Conservation (phyloP, 2,113 vertebrate genomes). For the Dunckerocampus dactyliophorus region DNA sequence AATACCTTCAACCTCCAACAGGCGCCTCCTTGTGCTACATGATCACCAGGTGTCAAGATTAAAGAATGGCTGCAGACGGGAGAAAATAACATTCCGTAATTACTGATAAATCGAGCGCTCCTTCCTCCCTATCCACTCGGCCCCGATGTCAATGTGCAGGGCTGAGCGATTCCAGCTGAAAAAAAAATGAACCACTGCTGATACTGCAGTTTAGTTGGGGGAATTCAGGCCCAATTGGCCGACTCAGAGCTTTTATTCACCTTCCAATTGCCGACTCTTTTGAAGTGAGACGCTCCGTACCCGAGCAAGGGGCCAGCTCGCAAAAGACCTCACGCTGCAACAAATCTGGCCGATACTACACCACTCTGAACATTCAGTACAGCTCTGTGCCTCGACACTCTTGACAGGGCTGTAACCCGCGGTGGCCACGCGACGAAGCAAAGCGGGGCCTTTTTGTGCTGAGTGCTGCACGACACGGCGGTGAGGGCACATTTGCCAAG, state of each 20-base stretch:
- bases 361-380: slow-evolving; percentile 18
- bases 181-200: slow-evolving; percentile 60
- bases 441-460: slow-evolving; percentile 3
- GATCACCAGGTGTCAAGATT: slow-evolving; percentile 74
- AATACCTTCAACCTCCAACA: slow-evolving; percentile 66
- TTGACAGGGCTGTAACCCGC: slow-evolving; percentile 30
- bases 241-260: slow-evolving; percentile 63
- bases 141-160: slow-evolving; percentile 57
- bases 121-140: slow-evolving; percentile 60
- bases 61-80: slow-evolving; percentile 67
- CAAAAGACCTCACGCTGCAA: slow-evolving; percentile 45
- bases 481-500: slow-evolving; percentile 33
- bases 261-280: slow-evolving; percentile 50
- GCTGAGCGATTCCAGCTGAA: slow-evolving; percentile 56
- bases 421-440: slow-evolving; percentile 25
- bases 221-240: slow-evolving; percentile 63
- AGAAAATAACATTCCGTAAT: slow-evolving; percentile 72
- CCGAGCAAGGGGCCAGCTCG: slow-evolving; percentile 35
- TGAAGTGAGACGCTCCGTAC: slow-evolving; percentile 41
- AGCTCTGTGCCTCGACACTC: slow-evolving; percentile 21
- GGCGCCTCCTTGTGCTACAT: slow-evolving; percentile 65
- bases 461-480: slow-evolving; percentile 26
- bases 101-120: slow-evolving; percentile 73
- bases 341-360: slow-evolving; percentile 12
- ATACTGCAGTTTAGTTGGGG: slow-evolving; percentile 69